Evolutionary conservation across 1,140 invertebrate species (phyloP).

Genomic region (Glomeris maerens): DNA sequence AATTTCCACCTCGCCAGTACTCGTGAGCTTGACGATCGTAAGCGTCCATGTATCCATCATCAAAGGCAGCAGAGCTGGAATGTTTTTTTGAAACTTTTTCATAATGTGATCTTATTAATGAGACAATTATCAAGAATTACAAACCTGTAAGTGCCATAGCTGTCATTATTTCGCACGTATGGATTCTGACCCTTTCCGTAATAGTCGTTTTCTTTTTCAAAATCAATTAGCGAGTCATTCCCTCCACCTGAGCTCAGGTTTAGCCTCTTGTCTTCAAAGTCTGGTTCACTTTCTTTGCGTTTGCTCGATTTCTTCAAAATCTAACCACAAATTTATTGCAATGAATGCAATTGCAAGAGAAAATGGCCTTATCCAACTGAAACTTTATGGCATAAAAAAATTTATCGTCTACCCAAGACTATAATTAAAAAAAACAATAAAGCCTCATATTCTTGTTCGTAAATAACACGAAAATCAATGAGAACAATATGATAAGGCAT

Average conservation of each 20-base stretch:
- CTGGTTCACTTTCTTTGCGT: constrained; percentile 84
- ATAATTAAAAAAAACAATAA: no score
- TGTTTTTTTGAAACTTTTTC: neutral
- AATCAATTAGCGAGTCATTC: constrained; percentile 35
- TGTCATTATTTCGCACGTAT: constrained; percentile 20
- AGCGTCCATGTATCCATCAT: constrained; percentile 17
- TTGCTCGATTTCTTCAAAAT: constrained; percentile 77
- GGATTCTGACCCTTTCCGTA: constrained; percentile 37
- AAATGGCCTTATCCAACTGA: no score
- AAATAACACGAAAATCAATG: no score
- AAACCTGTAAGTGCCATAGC: constrained; percentile 23
- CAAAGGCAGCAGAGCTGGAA: neutral
- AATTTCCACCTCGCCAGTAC: constrained; percentile 25
- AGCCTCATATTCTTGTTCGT: no score
- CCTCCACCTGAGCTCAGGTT: constrained; percentile 54
- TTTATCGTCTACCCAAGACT: no score
- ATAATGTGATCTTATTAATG: neutral
- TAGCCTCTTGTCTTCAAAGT: constrained; percentile 93
- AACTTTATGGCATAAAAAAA: no score
- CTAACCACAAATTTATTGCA: no score
- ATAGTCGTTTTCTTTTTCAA: constrained; percentile 76
- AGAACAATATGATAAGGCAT: no score
- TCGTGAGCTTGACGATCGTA: constrained; percentile 17
- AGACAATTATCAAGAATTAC: neutral
- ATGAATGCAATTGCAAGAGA: no score